Conservation (phyloP, 2,888 invertebrate species). For the Luperina nickerlii region DNA sequence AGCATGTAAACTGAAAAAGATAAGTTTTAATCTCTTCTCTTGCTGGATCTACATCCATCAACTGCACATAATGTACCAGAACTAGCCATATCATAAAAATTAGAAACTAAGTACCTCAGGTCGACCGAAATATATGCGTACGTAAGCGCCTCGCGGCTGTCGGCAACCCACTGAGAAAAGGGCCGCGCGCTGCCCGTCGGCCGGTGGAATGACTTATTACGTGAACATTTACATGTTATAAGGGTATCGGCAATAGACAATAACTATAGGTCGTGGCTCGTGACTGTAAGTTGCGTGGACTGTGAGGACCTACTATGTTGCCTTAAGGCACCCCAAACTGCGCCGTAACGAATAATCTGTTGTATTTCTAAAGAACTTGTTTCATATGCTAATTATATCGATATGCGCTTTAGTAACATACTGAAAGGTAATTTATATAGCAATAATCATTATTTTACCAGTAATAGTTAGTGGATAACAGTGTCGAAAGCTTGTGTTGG, state of each 20-base stretch:
- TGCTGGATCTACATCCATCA: too few relatives aligned
- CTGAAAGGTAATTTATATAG: neutral
- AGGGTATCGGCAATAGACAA: too few relatives aligned
- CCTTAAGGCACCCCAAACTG: constrained; percentile 16
- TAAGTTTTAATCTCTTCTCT: too few relatives aligned
- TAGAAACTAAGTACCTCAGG: too few relatives aligned
- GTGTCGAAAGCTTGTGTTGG: constrained; percentile 8
- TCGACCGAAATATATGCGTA: too few relatives aligned
- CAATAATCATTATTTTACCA: neutral
- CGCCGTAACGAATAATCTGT: neutral
- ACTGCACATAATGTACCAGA: too few relatives aligned
- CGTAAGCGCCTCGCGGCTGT: too few relatives aligned
- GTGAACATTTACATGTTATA: neutral
- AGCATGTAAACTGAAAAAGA: too few relatives aligned
- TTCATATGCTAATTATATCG: neutral
- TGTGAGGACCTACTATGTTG: neutral
- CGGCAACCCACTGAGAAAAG: too few relatives aligned
- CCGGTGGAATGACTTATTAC: too few relatives aligned
- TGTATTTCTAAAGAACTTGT: neutral
- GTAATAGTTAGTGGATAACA: neutral
- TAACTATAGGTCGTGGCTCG: neutral
- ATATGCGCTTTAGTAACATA: neutral
- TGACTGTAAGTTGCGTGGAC: neutral
- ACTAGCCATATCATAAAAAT: too few relatives aligned
- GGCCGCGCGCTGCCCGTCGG: too few relatives aligned